Evolutionary conservation across 92 coral and sea anemone genomes (phyloP).

Genomic region (Umimayanthus kanabou): DNA sequence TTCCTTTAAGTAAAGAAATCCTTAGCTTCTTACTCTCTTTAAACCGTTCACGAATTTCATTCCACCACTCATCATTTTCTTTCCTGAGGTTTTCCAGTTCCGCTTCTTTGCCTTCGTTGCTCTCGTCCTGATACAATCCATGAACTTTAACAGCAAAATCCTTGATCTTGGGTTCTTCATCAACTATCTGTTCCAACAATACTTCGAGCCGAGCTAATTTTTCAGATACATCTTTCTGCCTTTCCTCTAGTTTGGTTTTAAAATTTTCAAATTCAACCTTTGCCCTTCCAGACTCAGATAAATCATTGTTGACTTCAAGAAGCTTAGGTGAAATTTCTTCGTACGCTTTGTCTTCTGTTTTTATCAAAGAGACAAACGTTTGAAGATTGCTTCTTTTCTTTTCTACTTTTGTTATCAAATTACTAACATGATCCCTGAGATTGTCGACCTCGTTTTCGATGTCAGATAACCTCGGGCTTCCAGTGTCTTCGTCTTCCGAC

Average conservation of each 20-base stretch:
- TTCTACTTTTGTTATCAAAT: constrained; percentile 29
- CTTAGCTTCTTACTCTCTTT: constrained; percentile 73
- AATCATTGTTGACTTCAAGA: not conserved
- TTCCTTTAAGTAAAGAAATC: constrained; percentile 64
- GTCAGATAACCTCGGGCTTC: constrained; percentile 36
- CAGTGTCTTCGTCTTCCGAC: constrained; percentile 36
- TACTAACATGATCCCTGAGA: constrained; percentile 21
- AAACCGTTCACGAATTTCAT: constrained; percentile 64
- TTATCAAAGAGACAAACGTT: constrained; percentile 22
- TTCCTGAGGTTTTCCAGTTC: constrained; percentile 52
- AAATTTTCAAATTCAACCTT: constrained; percentile 45
- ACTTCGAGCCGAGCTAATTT: constrained; percentile 61
- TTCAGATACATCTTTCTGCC: constrained; percentile 56
- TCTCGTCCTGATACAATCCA: constrained; percentile 26
- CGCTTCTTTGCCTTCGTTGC: constrained; percentile 34
- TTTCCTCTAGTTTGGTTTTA: constrained; percentile 58
- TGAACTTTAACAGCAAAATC: constrained; percentile 33
- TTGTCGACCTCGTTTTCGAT: constrained; percentile 27
- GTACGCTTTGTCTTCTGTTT: constrained; percentile 21
- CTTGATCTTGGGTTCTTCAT: constrained; percentile 49
- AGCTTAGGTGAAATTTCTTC: constrained; percentile 10
- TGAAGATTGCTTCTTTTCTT: constrained; percentile 28
- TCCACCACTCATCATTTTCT: constrained; percentile 65
- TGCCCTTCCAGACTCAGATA: constrained; percentile 32
- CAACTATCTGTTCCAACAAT: constrained; percentile 51